Base-by-base conservation (phyloP, 2,888 invertebrate species). In the Platyscelio sp. region DNA sequence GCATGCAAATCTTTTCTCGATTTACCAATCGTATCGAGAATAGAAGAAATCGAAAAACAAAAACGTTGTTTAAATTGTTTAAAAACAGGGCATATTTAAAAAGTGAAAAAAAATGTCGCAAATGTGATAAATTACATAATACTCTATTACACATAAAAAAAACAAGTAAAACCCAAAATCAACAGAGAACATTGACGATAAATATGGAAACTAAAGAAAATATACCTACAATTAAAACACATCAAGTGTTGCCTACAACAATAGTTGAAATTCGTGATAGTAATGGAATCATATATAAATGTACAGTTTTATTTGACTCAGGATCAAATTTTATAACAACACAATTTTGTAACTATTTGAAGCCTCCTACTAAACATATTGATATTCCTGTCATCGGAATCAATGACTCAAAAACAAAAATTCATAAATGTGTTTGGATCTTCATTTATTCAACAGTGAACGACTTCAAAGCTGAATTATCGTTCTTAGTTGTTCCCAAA, bases 51-150 rank as follows among this genome's bases (percentile, higher is more conserved):
- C 1, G 79, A 79, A 33, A 40, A 38, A 13, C 29, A 54, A 3
- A 65, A 76, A 26, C 46, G 71, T 24, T 84, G 84, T 54, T 43
- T 84, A 7, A 84, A 84, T 54, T 84, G 79, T 43, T 51, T 84
- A 6, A 63, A 49, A 43, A 4, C 40, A 43, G 49, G 58, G 18
- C 65, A 65, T 38, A 29, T 65, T 11, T 40, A 13, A 33, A 33
- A 33, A 33, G 9, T 33, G 9, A 33, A 33, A 24, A 9, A 15
- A 22, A 15, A 1, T 54, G 51, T 26, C 11, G 26, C 1, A 54
- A 54, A 54, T 54, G 51, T 26, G 24, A 54, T 54, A 54, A 54
- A 29, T 33, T 33, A 33, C 33, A 33, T 33, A 20, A 18, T 5
- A n/a, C 33, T 49, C 6, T 27, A 70, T 18, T 78, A 29, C 49